A percentile compares a stretch with the other conserved stretches of the same genome.
These are phyloP conservation scores for Tichodroma muraria DNA, from an alignment of 2,113 vertebrate species.

Conservation along the genomic window DNA sequence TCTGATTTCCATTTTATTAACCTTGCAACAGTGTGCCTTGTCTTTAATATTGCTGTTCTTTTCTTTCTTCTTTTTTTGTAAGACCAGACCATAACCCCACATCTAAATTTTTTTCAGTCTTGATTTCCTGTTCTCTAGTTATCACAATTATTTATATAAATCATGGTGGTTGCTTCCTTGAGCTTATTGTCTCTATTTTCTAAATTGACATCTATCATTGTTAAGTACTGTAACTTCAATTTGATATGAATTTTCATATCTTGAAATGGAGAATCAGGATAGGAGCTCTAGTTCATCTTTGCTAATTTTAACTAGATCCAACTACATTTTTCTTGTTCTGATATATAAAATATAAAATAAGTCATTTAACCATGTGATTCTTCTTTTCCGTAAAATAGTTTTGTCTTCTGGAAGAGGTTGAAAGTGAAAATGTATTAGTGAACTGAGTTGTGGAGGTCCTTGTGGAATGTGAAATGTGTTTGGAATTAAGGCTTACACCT, in stretches of 20 bases:
- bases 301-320: neutral
- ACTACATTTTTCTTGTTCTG: neutral
- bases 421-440: neutral
- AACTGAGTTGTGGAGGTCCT: neutral
- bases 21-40: constrained; percentile 3
- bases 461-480: neutral
- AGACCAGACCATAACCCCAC: neutral
- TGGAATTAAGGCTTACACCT: neutral
- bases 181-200: neutral
- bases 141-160: constrained; percentile 25
- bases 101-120: constrained; percentile 5
- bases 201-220: neutral
- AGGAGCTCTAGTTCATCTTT: neutral
- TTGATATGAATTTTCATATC: neutral
- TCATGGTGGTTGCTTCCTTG: neutral
- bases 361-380: neutral
- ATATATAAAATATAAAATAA: neutral
- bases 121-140: constrained; percentile 35
- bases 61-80: neutral
- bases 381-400: neutral
- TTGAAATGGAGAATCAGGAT: neutral
- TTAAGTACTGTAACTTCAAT: neutral
- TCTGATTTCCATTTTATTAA: constrained; percentile 37
- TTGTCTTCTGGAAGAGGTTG: neutral
- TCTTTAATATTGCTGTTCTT: constrained; percentile 19